Evolutionary conservation across 2,888 invertebrate genomes (phyloP), one percentile per base, ranked within the genome.

Genomic region (Perdita meconis): DNA sequence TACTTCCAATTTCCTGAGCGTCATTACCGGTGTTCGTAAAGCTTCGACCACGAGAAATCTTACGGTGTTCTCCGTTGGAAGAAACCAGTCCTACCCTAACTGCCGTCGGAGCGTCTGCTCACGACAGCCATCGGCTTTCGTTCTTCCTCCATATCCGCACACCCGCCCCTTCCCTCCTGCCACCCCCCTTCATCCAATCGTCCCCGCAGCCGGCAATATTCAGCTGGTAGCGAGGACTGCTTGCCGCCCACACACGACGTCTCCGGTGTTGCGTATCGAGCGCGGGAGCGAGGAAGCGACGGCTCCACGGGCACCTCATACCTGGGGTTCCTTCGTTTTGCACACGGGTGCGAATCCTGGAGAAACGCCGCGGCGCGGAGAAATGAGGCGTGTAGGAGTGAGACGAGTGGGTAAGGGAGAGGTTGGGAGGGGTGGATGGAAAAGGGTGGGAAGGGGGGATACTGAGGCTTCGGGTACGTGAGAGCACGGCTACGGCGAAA

Each of bases 1-100:
- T 75, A 63, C 72, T 81, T 81, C 74, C 84, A 84, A 84, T 84
- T 84, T 84, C 84, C 85, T 67, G 81, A n/a, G 70, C 81, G 86
- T 85, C 82, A 82, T 82, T 84, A 83, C 73, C 71, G 79, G 65
- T 34, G 66, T 72, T 72, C 81, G 71, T 56, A 63, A 34, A 78
- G 65, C 47, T 71, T 73, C 76, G 86, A 63, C 81, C 83, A 78
- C 57, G 80, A 71, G 67, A 85, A 80, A 83, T 78, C 81, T 71
- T 66, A 67, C 51, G 64, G 64, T 66, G 73, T 68, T 66, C 56
- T 26, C 70, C n/a, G 63, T 66, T 59, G 71, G 78, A 76, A 78
- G 83, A 84, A 83, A 78, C 57, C 74, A 59, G 56, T 59, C 22
- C 65, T 67, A 63, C 72, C 72, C 66, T 77, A 69, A 74, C 63